phyloP scores from a whole-genome alignment of 2,797 vertebrate genomes.

The Poeciliopsis paucimaculata region DNA sequence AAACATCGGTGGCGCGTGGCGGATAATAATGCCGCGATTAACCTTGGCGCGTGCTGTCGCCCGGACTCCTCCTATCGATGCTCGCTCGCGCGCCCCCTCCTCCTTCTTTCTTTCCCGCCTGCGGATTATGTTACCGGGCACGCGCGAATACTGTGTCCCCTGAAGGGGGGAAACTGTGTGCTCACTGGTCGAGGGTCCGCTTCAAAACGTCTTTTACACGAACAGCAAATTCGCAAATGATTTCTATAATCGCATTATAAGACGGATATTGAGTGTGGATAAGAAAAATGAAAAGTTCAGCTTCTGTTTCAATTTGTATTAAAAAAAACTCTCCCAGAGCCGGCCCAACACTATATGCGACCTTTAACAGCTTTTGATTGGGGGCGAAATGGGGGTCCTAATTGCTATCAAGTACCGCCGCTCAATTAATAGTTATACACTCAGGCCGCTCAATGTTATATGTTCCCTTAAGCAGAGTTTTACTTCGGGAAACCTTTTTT shows the following conservation, averaged over 20 bases:
- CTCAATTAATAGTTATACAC: neutral
- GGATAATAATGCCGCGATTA: constrained; percentile 85
- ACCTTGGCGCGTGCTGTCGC: constrained; percentile 80
- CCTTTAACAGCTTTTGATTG: neutral
- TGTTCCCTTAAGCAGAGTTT: neutral
- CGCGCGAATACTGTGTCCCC: constrained; percentile 48
- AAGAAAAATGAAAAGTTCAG: neutral
- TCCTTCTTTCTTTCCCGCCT: neutral
- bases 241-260: neutral
- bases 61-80: constrained; percentile 61
- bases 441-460: neutral
- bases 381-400: neutral
- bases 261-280: neutral
- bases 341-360: neutral
- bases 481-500: neutral
- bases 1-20: constrained; percentile 83
- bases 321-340: neutral
- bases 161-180: constrained; percentile 4
- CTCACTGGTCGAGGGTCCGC: neutral
- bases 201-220: neutral
- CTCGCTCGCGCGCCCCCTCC: constrained; percentile 23
- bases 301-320: neutral
- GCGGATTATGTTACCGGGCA: constrained; percentile 78
- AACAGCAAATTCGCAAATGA: neutral
- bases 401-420: neutral